A percentile compares a stretch with the other conserved stretches of the same genome.
Evolutionary conservation across 2,888 invertebrate species (phyloP).

Genomic region (Ganaspis brasiliensis): DNA sequence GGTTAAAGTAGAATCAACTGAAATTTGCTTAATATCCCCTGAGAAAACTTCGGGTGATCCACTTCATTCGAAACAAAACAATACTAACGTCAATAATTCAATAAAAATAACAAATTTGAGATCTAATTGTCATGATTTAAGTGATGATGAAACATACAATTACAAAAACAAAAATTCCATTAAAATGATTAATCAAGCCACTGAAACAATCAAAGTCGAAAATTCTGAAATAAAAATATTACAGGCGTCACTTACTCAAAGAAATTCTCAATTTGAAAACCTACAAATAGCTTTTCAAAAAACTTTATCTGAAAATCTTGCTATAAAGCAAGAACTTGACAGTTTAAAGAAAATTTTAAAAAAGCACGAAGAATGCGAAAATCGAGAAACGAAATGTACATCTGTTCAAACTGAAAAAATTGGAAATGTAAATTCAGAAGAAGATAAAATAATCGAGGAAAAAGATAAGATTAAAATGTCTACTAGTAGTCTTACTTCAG

Average conservation of each 20-base stretch:
- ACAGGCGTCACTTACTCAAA: conserved; percentile 63
- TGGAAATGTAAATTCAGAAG: conserved; percentile 44
- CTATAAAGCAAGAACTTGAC: conserved; percentile 71
- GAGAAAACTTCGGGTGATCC: background rate
- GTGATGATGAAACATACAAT: conserved; percentile 41
- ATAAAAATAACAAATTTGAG: conserved; percentile 64
- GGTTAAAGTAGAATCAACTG: background rate
- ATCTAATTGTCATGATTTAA: conserved; percentile 59
- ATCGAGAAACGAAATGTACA: conserved; percentile 58
- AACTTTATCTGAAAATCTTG: conserved; percentile 69
- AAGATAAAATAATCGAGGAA: conserved; percentile 34
- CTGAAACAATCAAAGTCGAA: conserved; percentile 52
- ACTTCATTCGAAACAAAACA: background rate
- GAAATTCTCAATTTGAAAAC: conserved; percentile 63
- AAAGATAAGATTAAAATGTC: conserved; percentile 56
- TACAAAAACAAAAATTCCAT: conserved; percentile 48
- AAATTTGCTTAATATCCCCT: background rate
- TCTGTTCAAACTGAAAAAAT: conserved; percentile 71
- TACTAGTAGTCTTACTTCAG: conserved; percentile 66
- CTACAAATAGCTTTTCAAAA: conserved; percentile 70
- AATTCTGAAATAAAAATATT: conserved; percentile 60
- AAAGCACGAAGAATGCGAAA: conserved; percentile 47
- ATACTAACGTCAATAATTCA: conserved; percentile 45
- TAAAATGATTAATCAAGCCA: conserved; percentile 45
- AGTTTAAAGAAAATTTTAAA: conserved; percentile 62